A percentile compares a stretch with the other conserved stretches of the same genome.
Evolutionary conservation across 2,113 vertebrate species (phyloP).

Genomic region (Anarrhichthys ocellatus): DNA sequence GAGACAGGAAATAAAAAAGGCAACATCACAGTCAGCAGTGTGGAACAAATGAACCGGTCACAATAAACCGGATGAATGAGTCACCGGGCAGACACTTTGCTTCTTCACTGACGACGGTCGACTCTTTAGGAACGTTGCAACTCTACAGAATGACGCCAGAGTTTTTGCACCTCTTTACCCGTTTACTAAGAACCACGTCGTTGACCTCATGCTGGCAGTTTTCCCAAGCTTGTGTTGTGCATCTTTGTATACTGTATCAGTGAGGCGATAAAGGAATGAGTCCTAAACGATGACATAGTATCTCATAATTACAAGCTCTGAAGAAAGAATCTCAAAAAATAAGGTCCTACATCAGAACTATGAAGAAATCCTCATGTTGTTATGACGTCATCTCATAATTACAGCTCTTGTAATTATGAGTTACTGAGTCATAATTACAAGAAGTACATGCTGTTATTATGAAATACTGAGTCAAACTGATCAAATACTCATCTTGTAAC

Average conservation of each 20-base stretch:
- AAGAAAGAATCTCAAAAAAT: background rate
- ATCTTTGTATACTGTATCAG: background rate
- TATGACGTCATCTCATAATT: background rate
- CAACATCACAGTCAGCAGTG: conserved; percentile 7
- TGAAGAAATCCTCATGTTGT: background rate
- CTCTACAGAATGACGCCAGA: background rate
- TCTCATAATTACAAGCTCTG: background rate
- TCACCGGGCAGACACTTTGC: background rate
- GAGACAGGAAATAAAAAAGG: background rate
- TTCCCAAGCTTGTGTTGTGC: background rate
- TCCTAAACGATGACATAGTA: background rate
- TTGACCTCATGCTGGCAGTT: background rate
- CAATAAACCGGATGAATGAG: background rate
- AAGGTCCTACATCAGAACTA: background rate
- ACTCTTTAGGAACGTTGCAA: background rate
- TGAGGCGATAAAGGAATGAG: background rate
- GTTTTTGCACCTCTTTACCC: background rate
- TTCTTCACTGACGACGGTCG: background rate
- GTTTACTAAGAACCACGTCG: background rate
- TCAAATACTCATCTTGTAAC: background rate
- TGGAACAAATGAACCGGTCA: background rate
- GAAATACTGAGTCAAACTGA: background rate
- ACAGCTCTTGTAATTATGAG: background rate
- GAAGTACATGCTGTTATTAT: background rate
- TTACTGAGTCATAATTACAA: background rate